Base-by-base conservation (phyloP, 2,797 vertebrate species). In the Parauchenoglanis ngamensis region DNA sequence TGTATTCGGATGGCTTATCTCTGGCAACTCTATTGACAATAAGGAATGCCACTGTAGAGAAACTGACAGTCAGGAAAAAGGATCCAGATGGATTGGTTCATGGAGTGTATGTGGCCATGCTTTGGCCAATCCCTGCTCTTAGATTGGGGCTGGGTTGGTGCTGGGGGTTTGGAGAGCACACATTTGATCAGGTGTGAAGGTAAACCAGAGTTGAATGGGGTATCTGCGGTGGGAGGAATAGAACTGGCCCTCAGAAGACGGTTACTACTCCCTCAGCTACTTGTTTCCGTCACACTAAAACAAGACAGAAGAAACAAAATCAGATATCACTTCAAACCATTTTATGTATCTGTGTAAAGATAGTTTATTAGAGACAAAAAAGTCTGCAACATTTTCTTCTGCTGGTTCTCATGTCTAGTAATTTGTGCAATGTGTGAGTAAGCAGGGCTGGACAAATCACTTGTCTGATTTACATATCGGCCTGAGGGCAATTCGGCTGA, bases 71-170 rank as follows among this genome's bases (percentile, higher is more conserved):
- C 83, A 54, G 25, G 73, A 88, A 52, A 59, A 88, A 89, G 54
- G 85, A 87, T 83, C 78, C 76, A 78, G 86, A 28, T 70, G 46
- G 65, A 57, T 78, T 88, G 52, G 82, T 61, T 88, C 35, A 82
- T 79, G 85, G 85, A 89, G 92, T 92, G 91, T 88, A 95, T 94
- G 94, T 94, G 92, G 90, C 90, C 85, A 67, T 49, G 28, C 19
- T 76, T 72, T n/a, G 84, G 59, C 78, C 88, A 87, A 72, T 80
- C 82, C 68, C 56, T 65, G 75, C 63, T 79, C 75, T 86, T 86
- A 28, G 44, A 57, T 40, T 40, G 67, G 83, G 83, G 52, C 15
- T 57, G 63, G 88, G 75, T 65, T 25, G 1, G 72, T 76, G 83
- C 73, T 78, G 46, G 72, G 54, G 77, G 83, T 85, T 68, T 80